Conservation (phyloP, 2,888 invertebrate genomes). For the Amphipoea oculea region DNA sequence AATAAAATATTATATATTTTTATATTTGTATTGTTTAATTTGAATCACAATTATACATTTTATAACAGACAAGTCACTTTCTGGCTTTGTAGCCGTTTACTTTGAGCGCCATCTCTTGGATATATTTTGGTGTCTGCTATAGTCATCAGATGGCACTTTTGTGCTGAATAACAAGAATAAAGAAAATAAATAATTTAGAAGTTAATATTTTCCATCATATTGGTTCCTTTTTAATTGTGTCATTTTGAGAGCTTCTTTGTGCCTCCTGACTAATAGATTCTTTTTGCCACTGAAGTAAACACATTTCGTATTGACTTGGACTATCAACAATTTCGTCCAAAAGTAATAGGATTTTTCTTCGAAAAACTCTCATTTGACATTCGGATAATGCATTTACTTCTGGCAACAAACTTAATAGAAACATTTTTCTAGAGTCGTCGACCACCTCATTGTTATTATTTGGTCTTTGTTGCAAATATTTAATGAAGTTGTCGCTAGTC, state of each 20-base stretch:
- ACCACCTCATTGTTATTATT: slow-evolving; percentile 52
- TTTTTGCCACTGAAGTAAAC: slow-evolving; percentile 58
- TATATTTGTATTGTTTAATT: slow-evolving; percentile 35
- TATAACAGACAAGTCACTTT: not conserved
- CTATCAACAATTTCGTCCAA: slow-evolving; percentile 70
- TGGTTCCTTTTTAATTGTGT: slow-evolving; percentile 55
- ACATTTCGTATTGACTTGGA: slow-evolving; percentile 57
- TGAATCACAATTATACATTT: slow-evolving; percentile 2
- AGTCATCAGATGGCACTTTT: slow-evolving; percentile 38
- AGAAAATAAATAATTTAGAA: not conserved
- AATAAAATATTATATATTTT: slow-evolving; percentile 50
- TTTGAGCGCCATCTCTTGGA: slow-evolving; percentile 33
- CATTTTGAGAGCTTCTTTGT: slow-evolving; percentile 36
- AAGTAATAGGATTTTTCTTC: slow-evolving; percentile 72
- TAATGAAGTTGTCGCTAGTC: slow-evolving; percentile 34
- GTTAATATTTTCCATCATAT: slow-evolving; percentile 16
- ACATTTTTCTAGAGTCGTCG: slow-evolving; percentile 69
- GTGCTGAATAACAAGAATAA: not conserved
- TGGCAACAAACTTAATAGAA: slow-evolving; percentile 73
- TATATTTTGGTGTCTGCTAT: not conserved
- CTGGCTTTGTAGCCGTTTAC: not conserved
- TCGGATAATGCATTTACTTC: slow-evolving; percentile 73
- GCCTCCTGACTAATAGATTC: slow-evolving; percentile 51
- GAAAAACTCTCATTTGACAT: slow-evolving; percentile 73
- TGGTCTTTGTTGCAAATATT: slow-evolving; percentile 46